Evolutionary conservation across 2,888 invertebrate species (phyloP), one percentile per base, ranked within the genome.

Genomic region (Tricholauxania praeusta): DNA sequence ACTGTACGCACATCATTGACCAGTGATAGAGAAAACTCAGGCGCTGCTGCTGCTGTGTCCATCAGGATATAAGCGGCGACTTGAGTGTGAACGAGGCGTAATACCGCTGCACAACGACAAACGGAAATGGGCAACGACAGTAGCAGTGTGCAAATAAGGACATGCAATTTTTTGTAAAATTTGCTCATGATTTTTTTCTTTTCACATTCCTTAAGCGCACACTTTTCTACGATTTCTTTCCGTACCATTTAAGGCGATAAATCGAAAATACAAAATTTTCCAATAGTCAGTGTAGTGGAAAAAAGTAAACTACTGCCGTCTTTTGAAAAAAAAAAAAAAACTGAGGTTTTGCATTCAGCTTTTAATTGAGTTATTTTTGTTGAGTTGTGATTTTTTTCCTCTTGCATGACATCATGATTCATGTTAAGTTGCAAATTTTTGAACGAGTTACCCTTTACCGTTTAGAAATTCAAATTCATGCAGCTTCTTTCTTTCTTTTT

Each of bases 81-180:
- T 39, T 39, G 48, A 52, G 32, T 65, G 65, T 22, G 52, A 65
- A 65, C 64, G 48, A 28, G 52, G 65, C 65, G 22, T n/a, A 32
- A 51, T 28, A 32, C 65, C 65, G 65, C 15, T 52, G 14, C 28
- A 28, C 51, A 65, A 65, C 17, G 65, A 55, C 47, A 17, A 67
- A 53, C 55, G 66, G 53, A 67, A 67, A 67, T 67, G 55, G 53
- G 15, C 66, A 48, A 55, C 55, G 55, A 28, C 47, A 17, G 14
- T 14, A n/a, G 3, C 53, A 57, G 39, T 39, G 39, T 57, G 57
- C 57, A 57, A 57, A 57, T 28, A 19, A 14, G 57, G 28, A 57
- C 57, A 57, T 28, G 57, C 22, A 22, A 12, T 28, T 17, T 19
- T 57, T 28, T 19, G 3, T n/a, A 4, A 12, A 15, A 28, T 22